Percentiles rank a stretch among this genome's conserved stretches.
Conservation (phyloP, 1,140 invertebrate species). For the Epicauta chinensis region DNA sequence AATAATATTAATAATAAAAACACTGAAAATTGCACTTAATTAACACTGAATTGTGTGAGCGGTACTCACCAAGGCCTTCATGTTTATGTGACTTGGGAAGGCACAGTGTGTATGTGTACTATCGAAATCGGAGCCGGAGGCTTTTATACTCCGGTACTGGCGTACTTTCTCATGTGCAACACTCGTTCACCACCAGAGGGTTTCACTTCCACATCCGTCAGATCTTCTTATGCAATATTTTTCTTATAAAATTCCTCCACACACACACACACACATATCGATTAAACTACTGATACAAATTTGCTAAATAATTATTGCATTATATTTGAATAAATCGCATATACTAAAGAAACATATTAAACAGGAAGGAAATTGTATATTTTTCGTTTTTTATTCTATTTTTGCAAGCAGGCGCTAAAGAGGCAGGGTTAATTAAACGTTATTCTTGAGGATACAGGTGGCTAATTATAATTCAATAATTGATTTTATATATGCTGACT, state of each 20-base stretch:
- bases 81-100: conserved; percentile 34
- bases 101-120: conserved; percentile 27
- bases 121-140: conserved; percentile 18
- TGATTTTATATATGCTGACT: too few relatives aligned
- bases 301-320: too few relatives aligned
- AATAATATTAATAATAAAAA: background rate
- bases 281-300: too few relatives aligned
- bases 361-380: too few relatives aligned
- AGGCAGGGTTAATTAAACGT: too few relatives aligned
- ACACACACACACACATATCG: too few relatives aligned
- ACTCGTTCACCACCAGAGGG: conserved; percentile 32
- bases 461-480: too few relatives aligned
- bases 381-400: too few relatives aligned
- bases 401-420: too few relatives aligned
- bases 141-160: conserved; percentile 35
- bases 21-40: conserved; percentile 9
- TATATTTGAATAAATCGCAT: too few relatives aligned
- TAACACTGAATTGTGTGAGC: conserved; percentile 7
- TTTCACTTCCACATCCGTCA: conserved; percentile 40
- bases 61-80: conserved; percentile 42
- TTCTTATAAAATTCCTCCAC: background rate
- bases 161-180: conserved; percentile 37
- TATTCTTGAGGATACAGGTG: too few relatives aligned
- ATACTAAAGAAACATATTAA: too few relatives aligned
- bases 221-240: conserved; percentile 25